A percentile compares a stretch with the other conserved stretches of the same genome.
Conservation (phyloP, 1,140 invertebrate species). For the Pemphigus obesinymphae region DNA sequence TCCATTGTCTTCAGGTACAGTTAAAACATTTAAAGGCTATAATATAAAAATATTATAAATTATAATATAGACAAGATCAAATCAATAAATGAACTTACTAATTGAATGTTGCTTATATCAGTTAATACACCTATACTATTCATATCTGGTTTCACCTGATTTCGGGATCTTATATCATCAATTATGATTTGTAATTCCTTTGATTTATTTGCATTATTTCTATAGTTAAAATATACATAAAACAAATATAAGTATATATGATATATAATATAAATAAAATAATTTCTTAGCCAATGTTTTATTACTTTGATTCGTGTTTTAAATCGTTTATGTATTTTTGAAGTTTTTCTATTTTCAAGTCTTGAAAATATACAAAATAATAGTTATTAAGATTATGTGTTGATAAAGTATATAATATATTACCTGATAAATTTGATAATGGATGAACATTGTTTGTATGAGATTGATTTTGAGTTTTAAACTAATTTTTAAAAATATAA, state of each 20-base stretch:
- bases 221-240: background rate
- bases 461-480: background rate
- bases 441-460: background rate
- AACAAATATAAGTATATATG: too few relatives aligned
- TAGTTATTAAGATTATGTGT: background rate
- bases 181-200: background rate
- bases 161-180: background rate
- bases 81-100: constrained; percentile 1
- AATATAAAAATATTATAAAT: background rate
- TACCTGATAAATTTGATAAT: background rate
- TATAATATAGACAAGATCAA: background rate
- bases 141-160: background rate
- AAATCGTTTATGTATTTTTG: background rate
- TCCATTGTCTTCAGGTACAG: background rate
- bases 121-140: constrained; percentile 10
- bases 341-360: background rate
- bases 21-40: background rate
- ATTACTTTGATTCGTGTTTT: constrained; percentile 9
- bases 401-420: background rate
- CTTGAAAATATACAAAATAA: background rate
- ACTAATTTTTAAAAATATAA: background rate
- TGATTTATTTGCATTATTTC: background rate
- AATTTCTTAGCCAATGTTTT: background rate
- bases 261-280: background rate
- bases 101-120: background rate